Conservation (phyloP, 2,113 vertebrate species). For the Chrysemys picta region DNA sequence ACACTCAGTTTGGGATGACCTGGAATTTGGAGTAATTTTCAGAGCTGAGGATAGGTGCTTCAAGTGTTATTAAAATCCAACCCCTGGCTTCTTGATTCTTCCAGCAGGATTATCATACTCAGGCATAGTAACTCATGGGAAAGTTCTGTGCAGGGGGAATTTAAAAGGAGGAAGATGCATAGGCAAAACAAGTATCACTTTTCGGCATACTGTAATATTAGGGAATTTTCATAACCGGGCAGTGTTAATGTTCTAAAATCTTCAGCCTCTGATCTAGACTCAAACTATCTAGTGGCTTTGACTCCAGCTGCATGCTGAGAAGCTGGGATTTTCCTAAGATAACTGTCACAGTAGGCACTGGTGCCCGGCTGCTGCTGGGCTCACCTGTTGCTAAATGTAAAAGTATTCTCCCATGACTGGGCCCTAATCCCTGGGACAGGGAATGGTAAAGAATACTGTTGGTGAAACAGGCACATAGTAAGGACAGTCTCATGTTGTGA, state of each 20-base stretch:
- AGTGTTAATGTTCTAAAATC: background rate
- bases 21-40: background rate
- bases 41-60: background rate
- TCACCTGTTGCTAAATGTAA: background rate
- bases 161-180: background rate
- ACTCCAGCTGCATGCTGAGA: background rate
- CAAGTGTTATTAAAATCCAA: constrained; percentile 1
- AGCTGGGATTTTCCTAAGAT: background rate
- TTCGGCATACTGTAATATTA: background rate
- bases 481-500: background rate
- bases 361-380: background rate
- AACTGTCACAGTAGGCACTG: background rate
- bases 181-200: background rate
- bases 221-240: background rate
- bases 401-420: background rate
- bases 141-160: background rate
- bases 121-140: background rate
- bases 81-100: background rate
- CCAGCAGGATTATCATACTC: background rate
- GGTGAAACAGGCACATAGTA: background rate
- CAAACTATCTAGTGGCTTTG: background rate
- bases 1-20: background rate
- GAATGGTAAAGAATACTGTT: constrained; percentile 5
- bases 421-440: background rate
- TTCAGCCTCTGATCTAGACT: background rate